phyloP scores from a whole-genome alignment of 1,140 invertebrate genomes.

The Dinothrombium tinctorium region DNA sequence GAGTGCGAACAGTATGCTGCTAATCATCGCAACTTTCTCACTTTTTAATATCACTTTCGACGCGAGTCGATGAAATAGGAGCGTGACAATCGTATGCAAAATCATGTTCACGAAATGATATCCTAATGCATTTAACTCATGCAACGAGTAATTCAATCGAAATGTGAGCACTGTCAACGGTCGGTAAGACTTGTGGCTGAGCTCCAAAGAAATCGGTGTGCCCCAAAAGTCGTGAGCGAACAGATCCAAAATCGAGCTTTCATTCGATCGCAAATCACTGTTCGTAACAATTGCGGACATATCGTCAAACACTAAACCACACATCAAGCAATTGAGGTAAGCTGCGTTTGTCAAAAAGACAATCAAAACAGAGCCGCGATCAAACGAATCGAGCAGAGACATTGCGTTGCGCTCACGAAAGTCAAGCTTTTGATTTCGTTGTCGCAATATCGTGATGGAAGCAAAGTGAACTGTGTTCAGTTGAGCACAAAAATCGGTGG shows the following conservation, averaged over 20 bases:
- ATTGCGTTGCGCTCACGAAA: no score
- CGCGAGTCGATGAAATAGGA: no score
- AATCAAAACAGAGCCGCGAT: no score
- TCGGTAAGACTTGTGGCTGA: constrained; percentile 74
- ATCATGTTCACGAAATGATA: constrained; percentile 75
- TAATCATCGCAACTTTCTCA: no score
- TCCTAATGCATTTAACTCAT: constrained; percentile 62
- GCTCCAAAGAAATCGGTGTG: constrained; percentile 53
- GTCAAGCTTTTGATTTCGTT: no score
- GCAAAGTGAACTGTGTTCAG: no score
- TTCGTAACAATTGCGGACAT: constrained; percentile 62
- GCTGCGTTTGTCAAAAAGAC: no score
- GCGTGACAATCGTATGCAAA: constrained; percentile 24
- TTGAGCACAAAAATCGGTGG: no score
- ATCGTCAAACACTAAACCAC: constrained; percentile 75
- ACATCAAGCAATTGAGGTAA: constrained; percentile 49
- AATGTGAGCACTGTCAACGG: constrained; percentile 77
- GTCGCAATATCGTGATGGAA: no score
- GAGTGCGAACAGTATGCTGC: not conserved
- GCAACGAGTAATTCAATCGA: constrained; percentile 63
- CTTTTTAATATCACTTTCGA: no score
- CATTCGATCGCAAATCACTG: constrained; percentile 46
- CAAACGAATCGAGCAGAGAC: no score
- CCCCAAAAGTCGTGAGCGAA: constrained; percentile 91
- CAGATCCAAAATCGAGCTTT: constrained; percentile 35